These are phyloP conservation scores for Caenorhabditis tropicalis DNA, from an alignment of 1,140 invertebrate species.

Conservation along the genomic window DNA sequence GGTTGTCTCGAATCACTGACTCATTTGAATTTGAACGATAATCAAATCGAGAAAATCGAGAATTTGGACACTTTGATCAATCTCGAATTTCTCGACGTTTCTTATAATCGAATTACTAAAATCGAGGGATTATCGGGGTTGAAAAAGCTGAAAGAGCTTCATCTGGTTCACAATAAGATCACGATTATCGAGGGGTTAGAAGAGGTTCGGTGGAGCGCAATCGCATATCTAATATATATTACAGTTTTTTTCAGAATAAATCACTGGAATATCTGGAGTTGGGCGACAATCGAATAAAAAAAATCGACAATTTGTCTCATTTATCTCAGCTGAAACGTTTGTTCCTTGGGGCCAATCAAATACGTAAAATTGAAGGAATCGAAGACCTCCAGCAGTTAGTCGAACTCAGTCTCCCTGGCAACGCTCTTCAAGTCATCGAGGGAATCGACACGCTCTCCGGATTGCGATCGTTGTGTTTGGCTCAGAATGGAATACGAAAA, in stretches of 20 bases:
- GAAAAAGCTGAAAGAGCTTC: slow-evolving; percentile 84
- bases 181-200: slow-evolving; percentile 88
- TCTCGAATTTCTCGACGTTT: slow-evolving; percentile 87
- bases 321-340: slow-evolving; percentile 77
- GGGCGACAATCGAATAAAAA: slow-evolving; percentile 87
- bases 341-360: slow-evolving; percentile 95
- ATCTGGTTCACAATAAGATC: slow-evolving; percentile 91
- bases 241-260: too few relatives aligned
- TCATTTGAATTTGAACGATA: slow-evolving; percentile 47
- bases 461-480: slow-evolving; percentile 88
- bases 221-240: too few relatives aligned
- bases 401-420: slow-evolving; percentile 84
- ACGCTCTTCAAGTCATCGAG: slow-evolving; percentile 66
- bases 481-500: slow-evolving; percentile 85
- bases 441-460: slow-evolving; percentile 81
- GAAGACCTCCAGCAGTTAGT: slow-evolving; percentile 80
- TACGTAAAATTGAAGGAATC: slow-evolving; percentile 83
- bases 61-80: slow-evolving; percentile 72
- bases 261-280: slow-evolving; percentile 86
- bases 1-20: slow-evolving; percentile 25
- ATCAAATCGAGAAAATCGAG: slow-evolving; percentile 58
- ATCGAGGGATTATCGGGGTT: slow-evolving; percentile 79
- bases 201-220: slow-evolving; percentile 60
- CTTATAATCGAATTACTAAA: slow-evolving; percentile 87
- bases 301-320: slow-evolving; percentile 62